Base-by-base conservation (phyloP, 2,113 vertebrate species). In the Myotis davidii region DNA sequence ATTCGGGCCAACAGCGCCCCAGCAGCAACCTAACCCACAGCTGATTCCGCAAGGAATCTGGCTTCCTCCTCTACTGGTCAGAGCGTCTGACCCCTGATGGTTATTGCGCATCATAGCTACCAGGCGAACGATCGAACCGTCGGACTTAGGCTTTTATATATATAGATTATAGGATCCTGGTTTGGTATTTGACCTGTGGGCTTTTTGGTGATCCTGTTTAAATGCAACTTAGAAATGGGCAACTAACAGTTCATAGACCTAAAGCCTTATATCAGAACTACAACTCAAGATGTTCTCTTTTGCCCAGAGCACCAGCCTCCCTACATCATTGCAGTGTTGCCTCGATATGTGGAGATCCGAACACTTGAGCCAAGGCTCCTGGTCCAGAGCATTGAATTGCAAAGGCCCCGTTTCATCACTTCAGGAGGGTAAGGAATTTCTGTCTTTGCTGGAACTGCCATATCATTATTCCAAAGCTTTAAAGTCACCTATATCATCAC, bases 371-470 rank as follows among this genome's bases (percentile, higher is more conserved):
- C 99, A 0, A 98, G 99, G 77, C 98, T 99, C 96, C 98, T 99
- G 96, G 99, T 99, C 54, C 99, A 99, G 99, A 99, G 99, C 20
- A 99, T 99, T 64, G 99, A 99, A 98, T 97, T 99, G 93, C 99
- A 99, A 96, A 99, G 99, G 39, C 99, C 99, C 1, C 99, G 99
- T 42, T 99, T 99, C 98, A 99, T 99, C 98, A 99, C 99, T 39
- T 99, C 99, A 0, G 99, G 99, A 88, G 99, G 99, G 99, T 99
- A 81, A 96, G 85, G 70, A 72, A n/a, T 84, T 85, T 18, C 48
- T 67, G 69, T 87, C 7, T 87, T 86, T 48, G 21, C 48, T 82
- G 1, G 72, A 45, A 83, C 69, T 91, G 23, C 77, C 23, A 1
- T 48, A 6, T 85, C 64, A 61, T 61, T 61, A 32, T 86, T 69